phyloP scores from a whole-genome alignment of 2,888 invertebrate genomes.

The Mythimna ferrago region DNA sequence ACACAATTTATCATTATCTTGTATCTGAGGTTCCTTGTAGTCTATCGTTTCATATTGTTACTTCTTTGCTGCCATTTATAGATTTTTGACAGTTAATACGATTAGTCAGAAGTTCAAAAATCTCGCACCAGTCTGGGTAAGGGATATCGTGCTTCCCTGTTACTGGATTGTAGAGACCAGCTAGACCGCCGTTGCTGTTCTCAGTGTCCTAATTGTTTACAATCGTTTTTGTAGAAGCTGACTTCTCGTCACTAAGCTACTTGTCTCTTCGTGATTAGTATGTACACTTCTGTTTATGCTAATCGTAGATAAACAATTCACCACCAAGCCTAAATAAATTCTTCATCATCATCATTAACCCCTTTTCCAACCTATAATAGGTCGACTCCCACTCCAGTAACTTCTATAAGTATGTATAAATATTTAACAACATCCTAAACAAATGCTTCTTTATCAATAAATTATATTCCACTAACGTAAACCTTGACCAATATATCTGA shows the following conservation, averaged over 20 bases:
- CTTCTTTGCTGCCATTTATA: not conserved
- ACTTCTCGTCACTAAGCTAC: not conserved
- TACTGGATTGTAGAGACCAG: not conserved
- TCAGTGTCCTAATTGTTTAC: not conserved
- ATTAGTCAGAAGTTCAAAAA: not conserved
- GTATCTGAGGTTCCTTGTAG: no score
- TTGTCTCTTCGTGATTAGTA: not conserved
- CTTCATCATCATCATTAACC: not conserved
- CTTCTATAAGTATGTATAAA: conserved; percentile 7
- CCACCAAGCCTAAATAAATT: not conserved
- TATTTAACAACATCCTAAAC: conserved; percentile 37
- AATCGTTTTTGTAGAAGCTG: not conserved
- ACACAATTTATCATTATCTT: not conserved
- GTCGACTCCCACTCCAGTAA: not conserved
- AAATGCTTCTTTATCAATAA: conserved; percentile 35
- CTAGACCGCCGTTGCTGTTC: not conserved
- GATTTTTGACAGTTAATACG: not conserved
- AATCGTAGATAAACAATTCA: not conserved
- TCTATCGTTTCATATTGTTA: no score
- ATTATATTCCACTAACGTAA: conserved; percentile 23
- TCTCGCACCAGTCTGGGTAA: not conserved
- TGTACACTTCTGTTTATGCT: not conserved
- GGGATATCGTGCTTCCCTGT: not conserved
- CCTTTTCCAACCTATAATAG: not conserved
- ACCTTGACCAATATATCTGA: conserved; percentile 39